Conservation (phyloP, 2,113 vertebrate species). For the Gymnocephalus cernua region DNA sequence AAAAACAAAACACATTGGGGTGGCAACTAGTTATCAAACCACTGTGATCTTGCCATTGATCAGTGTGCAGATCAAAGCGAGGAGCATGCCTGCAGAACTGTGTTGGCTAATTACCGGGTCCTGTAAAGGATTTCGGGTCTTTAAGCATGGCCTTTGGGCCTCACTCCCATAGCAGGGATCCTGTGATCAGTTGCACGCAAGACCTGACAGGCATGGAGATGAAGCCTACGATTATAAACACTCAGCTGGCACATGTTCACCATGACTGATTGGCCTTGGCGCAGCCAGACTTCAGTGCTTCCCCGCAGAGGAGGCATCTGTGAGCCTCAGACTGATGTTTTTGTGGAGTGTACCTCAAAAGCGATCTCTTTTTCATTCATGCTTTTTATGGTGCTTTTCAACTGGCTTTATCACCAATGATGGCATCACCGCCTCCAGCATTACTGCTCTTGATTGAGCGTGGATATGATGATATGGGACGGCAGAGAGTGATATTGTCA, state of each 20-base stretch:
- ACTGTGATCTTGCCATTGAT: constrained; percentile 73
- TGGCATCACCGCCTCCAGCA: background rate
- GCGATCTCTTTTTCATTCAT: constrained; percentile 17
- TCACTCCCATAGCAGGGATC: constrained; percentile 53
- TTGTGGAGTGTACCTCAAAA: constrained; percentile 20
- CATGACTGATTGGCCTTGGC: constrained; percentile 56
- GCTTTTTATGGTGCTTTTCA: constrained; percentile 12
- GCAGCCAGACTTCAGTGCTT: constrained; percentile 51
- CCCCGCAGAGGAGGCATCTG: constrained; percentile 68
- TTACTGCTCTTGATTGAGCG: background rate
- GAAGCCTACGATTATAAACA: constrained; percentile 55
- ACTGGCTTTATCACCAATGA: constrained; percentile 9
- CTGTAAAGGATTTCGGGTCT: constrained; percentile 72
- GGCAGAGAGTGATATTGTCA: background rate
- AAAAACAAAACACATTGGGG: background rate
- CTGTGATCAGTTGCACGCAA: constrained; percentile 65
- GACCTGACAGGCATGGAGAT: constrained; percentile 62
- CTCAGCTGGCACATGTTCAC: constrained; percentile 59
- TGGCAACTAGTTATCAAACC: constrained; percentile 51
- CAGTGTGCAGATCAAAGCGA: constrained; percentile 69
- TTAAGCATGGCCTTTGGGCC: constrained; percentile 65
- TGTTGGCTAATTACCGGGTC: constrained; percentile 67
- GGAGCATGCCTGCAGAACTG: constrained; percentile 49
- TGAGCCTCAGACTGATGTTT: constrained; percentile 49
- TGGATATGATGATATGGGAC: background rate